Evolutionary conservation across 1,140 invertebrate species (phyloP), one percentile per base, ranked within the genome.

Genomic region (Drosophila saltans): DNA sequence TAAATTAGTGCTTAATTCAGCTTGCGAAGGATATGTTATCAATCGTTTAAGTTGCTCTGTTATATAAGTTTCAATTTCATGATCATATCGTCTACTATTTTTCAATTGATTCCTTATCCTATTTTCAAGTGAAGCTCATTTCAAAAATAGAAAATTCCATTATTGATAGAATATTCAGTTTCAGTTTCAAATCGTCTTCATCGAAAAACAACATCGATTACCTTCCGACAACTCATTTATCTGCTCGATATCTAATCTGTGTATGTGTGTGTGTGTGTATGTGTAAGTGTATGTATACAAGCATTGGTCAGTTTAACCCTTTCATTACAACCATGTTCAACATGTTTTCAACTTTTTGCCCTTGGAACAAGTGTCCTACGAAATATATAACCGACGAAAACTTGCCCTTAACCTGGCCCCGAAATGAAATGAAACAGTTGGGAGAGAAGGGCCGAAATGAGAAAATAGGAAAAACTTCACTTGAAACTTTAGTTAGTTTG

Each of bases 371-470:
- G 45, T 52, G 2, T 52, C 8, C 45, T 16, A 52, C 45, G 45
- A 26, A 52, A 52, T 26, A 52, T 26, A 21, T 52, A 52, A 26
- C 41, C 21, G 55, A 16, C 59, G 66, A 65, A 75, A 75, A 72
- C 30, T 65, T 84, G 60, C 52, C 77, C 81, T 84, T 71, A 69
- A 77, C 77, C 78, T 28, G 39, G 57, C 26, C 21, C 2, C 68
- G 26, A 48, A 48, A 48, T 24, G 9, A 45, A 45, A 48, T 30
- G 28, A 36, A 52, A 8, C 21, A 26, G 21, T 26, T 52, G 28
- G 16, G 16, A 30, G 28, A 30, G 45, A 10, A 26, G 9, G 45
- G 21, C 1, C 4, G 33, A 2, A 30, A 5, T 36, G 4, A 30
- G 21, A 48, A 16, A 21, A 26, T 7, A 24, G 21, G 21, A 52